Evolutionary conservation across 1,140 invertebrate genomes (phyloP).

Genomic region (Tetragnatha versicolor): DNA sequence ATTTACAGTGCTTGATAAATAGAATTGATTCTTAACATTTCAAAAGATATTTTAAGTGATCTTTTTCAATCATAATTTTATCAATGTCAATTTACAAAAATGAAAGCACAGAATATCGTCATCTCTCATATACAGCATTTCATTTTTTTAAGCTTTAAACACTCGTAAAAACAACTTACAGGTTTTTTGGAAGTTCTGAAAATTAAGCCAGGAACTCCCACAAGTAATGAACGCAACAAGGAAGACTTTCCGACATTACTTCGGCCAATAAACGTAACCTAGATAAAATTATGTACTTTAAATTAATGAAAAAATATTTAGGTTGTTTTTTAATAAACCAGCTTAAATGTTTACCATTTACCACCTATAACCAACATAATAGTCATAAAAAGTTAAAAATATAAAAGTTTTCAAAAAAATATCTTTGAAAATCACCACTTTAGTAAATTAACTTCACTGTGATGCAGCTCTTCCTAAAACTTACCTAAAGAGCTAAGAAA

Average conservation of each 20-base stretch:
- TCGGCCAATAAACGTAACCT: conserved; percentile 63
- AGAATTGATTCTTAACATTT: neutral
- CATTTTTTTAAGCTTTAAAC: neutral
- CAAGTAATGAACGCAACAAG: conserved; percentile 60
- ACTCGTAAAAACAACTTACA: conserved; percentile 57
- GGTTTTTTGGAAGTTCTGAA: conserved; percentile 60
- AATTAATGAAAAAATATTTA: neutral
- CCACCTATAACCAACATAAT: neutral
- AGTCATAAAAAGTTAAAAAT: too few species aligned
- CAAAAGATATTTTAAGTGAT: neutral
- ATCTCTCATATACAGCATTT: neutral
- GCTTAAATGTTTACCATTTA: neutral
- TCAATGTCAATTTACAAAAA: neutral
- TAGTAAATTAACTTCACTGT: too few species aligned
- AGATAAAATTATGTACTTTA: conserved; percentile 7
- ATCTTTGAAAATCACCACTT: too few species aligned
- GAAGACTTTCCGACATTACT: conserved; percentile 65
- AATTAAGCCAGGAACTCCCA: conserved; percentile 55
- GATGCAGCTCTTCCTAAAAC: too few species aligned
- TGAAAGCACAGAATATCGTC: too few species aligned
- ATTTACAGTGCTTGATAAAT: neutral
- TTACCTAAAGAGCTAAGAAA: too few species aligned
- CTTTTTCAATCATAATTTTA: neutral
- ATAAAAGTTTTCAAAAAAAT: too few species aligned
- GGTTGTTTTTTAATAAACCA: neutral